These are phyloP conservation scores for Pterocles orientalis DNA, from an alignment of 2,113 vertebrate genomes.

Conservation along the genomic window DNA sequence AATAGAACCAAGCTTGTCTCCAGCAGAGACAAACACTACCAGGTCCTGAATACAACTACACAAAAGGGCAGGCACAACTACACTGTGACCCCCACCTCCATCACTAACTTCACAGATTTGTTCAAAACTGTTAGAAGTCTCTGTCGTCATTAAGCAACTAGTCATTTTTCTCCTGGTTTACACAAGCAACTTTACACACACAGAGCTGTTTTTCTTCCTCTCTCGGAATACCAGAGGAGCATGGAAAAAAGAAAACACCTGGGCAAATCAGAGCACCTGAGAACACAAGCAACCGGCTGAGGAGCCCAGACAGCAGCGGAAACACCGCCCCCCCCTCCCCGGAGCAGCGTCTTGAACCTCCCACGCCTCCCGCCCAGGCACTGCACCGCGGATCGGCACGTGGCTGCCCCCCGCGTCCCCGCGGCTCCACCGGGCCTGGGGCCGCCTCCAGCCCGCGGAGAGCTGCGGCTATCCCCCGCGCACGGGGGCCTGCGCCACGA, in stretches of 20 bases:
- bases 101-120: background rate
- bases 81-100: background rate
- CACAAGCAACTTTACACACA: background rate
- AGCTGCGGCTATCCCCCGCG: background rate
- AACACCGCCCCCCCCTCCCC: fast-evolving
- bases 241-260: fast-evolving
- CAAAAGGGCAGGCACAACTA: background rate
- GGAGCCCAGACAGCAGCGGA: too few species aligned
- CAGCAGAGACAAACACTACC: background rate
- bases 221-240: too few species aligned
- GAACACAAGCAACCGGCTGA: fast-evolving
- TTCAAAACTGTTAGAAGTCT: background rate
- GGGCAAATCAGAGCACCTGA: background rate
- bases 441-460: too few species aligned
- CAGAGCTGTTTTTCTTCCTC: background rate
- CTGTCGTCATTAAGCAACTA: fast-evolving
- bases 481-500: background rate
- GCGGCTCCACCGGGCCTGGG: background rate
- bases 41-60: background rate
- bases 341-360: background rate
- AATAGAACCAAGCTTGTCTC: background rate
- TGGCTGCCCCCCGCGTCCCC: background rate
- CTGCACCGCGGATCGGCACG: background rate
- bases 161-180: background rate
- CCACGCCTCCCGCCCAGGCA: background rate